Evolutionary conservation across 1,140 invertebrate species (phyloP), one percentile per base, ranked within the genome.

Genomic region (Holcopasites calliopsidis): DNA sequence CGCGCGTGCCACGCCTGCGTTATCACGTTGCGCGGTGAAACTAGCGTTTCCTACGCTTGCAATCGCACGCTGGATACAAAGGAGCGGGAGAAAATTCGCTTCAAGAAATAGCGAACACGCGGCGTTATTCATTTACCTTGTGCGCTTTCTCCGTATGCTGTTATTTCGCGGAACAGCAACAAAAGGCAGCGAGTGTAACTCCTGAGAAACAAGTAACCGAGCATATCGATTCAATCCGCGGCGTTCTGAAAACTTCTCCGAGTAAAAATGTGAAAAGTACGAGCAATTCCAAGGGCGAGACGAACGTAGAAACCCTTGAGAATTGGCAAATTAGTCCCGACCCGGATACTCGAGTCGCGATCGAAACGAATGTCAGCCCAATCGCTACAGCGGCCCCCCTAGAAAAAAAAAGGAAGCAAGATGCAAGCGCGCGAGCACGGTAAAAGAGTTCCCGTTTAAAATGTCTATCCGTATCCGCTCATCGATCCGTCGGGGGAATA

Each of bases 241-340:
- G n/a, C n/a, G 0, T 13, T 2, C 11, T 57, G 31, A 61, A 61
- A 26, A 11, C n/a, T n/a, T n/a, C n/a, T n/a, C n/a, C n/a, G 16
- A 18, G 8, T 3, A 40, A 40, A 21, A 31, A 16, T 4, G 10
- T 11, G 31, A 26, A 61, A 8, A n/a, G n/a, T n/a, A n/a, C n/a
- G n/a, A 26, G 44, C 21, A 28, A 64, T 49, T 13, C 10, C 8
- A 64, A 31, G 47, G 21, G 33, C 28, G 18, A 8, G 44, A 13
- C 44, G 28, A 33, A n/a, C 5, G 13, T 31, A n/a, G 31, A n/a
- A 40, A 38, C 35, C 50, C 68, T 60, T 40, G 54, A 60, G 49
- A 71, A 26, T 40, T 58, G 40, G 21, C 23, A 50, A 71, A 58
- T 49, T 23, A 49, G 38, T 70, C 58, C 54, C 13, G 49, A n/a